Conservation (phyloP, 2,113 vertebrate species). For the Rana temporaria region DNA sequence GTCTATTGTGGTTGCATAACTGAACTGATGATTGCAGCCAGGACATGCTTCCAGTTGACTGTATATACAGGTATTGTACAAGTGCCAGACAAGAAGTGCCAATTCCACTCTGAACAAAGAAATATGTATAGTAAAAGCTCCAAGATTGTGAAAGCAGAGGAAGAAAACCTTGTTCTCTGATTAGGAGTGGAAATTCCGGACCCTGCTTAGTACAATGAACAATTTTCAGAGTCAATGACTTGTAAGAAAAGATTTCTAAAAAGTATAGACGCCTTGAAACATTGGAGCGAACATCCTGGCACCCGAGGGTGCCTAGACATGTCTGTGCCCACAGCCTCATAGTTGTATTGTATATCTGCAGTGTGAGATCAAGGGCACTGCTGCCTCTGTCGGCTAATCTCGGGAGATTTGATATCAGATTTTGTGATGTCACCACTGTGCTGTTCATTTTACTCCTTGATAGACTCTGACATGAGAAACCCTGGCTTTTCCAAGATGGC, state of each 20-base stretch:
- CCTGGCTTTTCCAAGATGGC: too few species aligned
- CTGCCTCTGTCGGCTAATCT: too few species aligned
- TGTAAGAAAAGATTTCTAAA: constrained; percentile 26
- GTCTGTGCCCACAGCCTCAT: too few species aligned
- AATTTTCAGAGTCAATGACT: background rate
- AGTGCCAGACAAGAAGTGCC: background rate
- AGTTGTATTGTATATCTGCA: too few species aligned
- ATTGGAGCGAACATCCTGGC: too few species aligned
- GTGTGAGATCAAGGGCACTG: too few species aligned
- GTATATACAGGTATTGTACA: constrained; percentile 19
- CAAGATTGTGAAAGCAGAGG: constrained; percentile 30
- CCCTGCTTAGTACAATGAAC: constrained; percentile 4
- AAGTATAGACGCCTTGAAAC: background rate
- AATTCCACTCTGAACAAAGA: constrained; percentile 33
- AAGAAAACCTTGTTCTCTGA: constrained; percentile 18
- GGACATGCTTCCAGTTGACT: constrained; percentile 17
- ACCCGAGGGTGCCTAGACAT: too few species aligned
- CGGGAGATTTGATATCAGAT: too few species aligned
- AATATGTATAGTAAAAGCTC: constrained; percentile 21
- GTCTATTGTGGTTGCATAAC: too few species aligned
- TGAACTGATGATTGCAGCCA: background rate
- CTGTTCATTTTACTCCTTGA: too few species aligned
- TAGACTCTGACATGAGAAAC: too few species aligned
- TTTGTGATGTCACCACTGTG: too few species aligned
- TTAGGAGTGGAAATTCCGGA: constrained; percentile 13